These are phyloP conservation scores for Galeruca laticollis DNA, from an alignment of 2,888 invertebrate species.

Conservation along the genomic window DNA sequence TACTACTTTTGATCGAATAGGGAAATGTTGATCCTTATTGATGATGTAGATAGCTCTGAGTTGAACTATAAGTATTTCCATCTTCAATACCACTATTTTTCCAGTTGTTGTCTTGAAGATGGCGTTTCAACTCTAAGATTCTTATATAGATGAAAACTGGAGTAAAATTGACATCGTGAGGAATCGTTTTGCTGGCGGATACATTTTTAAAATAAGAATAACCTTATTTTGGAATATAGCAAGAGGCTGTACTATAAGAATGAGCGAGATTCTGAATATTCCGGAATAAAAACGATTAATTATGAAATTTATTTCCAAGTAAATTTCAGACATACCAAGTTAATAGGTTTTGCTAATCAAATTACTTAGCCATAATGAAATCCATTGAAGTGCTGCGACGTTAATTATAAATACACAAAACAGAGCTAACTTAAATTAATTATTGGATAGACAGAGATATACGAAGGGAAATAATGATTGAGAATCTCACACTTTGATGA, in stretches of 20 bases:
- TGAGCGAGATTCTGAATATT: constrained; percentile 56
- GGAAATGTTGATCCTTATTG: too few relatives aligned
- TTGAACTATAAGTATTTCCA: too few relatives aligned
- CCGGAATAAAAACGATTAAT: constrained; percentile 63
- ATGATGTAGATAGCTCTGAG: too few relatives aligned
- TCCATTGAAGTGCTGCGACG: constrained; percentile 63
- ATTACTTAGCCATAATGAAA: constrained; percentile 63
- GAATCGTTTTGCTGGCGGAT: not conserved
- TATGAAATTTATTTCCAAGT: constrained; percentile 62
- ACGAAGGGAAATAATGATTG: constrained; percentile 44
- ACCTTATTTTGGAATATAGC: not conserved
- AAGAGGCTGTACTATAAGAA: not conserved
- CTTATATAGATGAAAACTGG: not conserved
- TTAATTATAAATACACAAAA: constrained; percentile 64
- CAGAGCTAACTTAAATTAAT: constrained; percentile 62
- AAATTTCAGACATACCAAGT: constrained; percentile 61
- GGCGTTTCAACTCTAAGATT: not conserved
- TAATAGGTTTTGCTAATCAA: constrained; percentile 64
- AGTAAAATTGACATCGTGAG: too few relatives aligned
- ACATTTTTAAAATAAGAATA: not conserved
- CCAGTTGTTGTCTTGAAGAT: not conserved
- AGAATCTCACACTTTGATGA: constrained; percentile 42
- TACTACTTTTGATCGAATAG: too few relatives aligned
- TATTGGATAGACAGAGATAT: constrained; percentile 48
- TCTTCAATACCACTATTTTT: not conserved